Conservation (phyloP, 1,140 invertebrate species). For the Drosophila sturtevanti region DNA sequence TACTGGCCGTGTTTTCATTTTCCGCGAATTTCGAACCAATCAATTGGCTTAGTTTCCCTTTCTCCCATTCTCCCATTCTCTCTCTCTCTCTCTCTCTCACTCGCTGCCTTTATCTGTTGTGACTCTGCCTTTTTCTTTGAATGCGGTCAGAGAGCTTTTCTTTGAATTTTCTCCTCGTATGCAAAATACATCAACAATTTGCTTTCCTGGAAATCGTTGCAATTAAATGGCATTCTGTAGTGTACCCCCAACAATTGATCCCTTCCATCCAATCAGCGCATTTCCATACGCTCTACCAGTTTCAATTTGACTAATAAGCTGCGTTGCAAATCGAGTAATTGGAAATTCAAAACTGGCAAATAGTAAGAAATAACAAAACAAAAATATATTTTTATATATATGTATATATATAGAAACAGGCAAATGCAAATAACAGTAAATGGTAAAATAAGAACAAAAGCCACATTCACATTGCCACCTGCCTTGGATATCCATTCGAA, state of each 20-base stretch:
- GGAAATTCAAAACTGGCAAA: slow-evolving; percentile 51
- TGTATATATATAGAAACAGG: slow-evolving; percentile 5
- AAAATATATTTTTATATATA: slow-evolving; percentile 17
- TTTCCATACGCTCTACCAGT: slow-evolving; percentile 44
- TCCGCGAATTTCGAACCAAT: slow-evolving; percentile 57
- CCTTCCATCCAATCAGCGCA: not conserved
- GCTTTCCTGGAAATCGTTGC: slow-evolving; percentile 37
- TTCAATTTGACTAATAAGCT: slow-evolving; percentile 55
- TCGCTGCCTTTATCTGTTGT: too few relatives aligned
- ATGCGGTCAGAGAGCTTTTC: slow-evolving; percentile 53
- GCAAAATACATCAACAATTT: slow-evolving; percentile 16
- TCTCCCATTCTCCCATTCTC: too few relatives aligned
- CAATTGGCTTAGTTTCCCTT: slow-evolving; percentile 45
- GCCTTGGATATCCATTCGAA: slow-evolving; percentile 25
- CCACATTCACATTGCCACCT: slow-evolving; percentile 21
- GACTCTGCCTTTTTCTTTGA: slow-evolving; percentile 16
- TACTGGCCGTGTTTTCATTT: slow-evolving; percentile 5
- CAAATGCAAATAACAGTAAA: slow-evolving; percentile 4
- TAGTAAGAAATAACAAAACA: slow-evolving; percentile 49
- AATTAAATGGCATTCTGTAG: slow-evolving; percentile 36
- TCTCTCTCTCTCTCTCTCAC: not conserved
- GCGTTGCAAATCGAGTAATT: slow-evolving; percentile 58
- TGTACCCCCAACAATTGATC: not conserved
- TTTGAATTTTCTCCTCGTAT: slow-evolving; percentile 39
- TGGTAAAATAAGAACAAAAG: slow-evolving; percentile 15